Base-by-base conservation (phyloP, 2,797 vertebrate genomes). In the Ceryle rudis region DNA sequence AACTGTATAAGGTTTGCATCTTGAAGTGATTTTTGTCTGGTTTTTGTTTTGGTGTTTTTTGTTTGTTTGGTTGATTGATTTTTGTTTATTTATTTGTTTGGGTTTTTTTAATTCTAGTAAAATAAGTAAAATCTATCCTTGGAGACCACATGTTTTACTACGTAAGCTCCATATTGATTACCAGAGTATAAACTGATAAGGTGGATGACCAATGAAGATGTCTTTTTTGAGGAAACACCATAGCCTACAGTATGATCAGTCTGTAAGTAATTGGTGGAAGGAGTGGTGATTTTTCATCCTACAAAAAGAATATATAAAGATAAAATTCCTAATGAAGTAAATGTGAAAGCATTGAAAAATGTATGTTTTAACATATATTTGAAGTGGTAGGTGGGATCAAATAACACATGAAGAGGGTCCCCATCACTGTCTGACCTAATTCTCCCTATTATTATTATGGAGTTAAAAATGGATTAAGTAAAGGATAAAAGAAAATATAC, bases 211-310 rank as follows among this genome's bases (percentile, higher is more conserved):
- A 55, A 17, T 41, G 25, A 65, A 81, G 21, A 72, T 18, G 10
- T 9, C 4, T 62, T 73, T 81, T 78, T 69, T 90, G 22, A 77
- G 10, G 11, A 90, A 88, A 66, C 4, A 9, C 10, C 28, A 23
- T 16, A 57, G 16, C 22, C 10, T 72, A 28, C 22, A 15, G 19
- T 46, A 33, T 4, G 11, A 49, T 46, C 0, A 0, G 2, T 71
- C 35, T 64, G 14, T 31, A 52, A 72, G 12, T 3, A 54, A 17
- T 5, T 65, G 39, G 49, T 58, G 35, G 21, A 8, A 65, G 20
- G 11, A 65, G 18, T 3, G 4, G 2, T 81, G 23, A 3, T 47
- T 60, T 66, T 67, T 35, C 28, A 57, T 57, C 13, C 14, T 47
- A n/a, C 2, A 58, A 44, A 81, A 86, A 39, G 2, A 46, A 64